Evolutionary conservation across 2,113 vertebrate genomes (phyloP).

Genomic region (Hydropotes inermis): DNA sequence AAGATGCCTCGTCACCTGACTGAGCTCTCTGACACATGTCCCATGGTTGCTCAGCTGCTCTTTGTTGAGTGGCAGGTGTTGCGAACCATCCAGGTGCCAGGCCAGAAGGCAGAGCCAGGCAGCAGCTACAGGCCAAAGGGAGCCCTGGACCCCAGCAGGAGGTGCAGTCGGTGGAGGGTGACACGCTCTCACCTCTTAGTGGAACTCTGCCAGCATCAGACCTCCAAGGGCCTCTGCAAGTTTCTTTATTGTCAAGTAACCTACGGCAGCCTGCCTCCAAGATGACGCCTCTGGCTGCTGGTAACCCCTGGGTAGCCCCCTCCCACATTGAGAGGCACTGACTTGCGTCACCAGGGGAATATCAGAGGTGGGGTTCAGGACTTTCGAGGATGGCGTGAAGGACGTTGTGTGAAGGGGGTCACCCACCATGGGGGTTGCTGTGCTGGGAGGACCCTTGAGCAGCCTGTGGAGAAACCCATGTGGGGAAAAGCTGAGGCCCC

Average conservation of each 20-base stretch:
- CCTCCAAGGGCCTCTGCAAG: neutral
- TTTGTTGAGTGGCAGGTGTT: neutral
- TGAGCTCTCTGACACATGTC: neutral
- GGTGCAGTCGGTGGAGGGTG: neutral
- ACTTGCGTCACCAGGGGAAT: neutral
- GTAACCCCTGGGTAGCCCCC: neutral
- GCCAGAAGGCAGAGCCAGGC: neutral
- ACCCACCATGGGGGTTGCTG: fast-evolving
- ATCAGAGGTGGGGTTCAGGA: neutral
- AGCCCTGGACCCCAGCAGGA: neutral
- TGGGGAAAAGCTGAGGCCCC: neutral
- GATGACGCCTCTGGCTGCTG: neutral
- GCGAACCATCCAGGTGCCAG: too few species aligned
- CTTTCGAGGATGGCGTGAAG: neutral
- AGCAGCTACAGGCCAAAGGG: fast-evolving
- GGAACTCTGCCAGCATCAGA: neutral
- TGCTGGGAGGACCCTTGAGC: neutral
- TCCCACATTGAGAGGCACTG: neutral
- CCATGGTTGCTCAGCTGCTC: too few species aligned
- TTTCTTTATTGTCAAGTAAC: neutral
- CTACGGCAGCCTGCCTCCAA: neutral
- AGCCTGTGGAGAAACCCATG: neutral
- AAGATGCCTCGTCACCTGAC: neutral
- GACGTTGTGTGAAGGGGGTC: neutral
- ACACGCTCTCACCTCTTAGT: neutral